A percentile compares a stretch with the other conserved stretches of the same genome.
Evolutionary conservation across 2,797 vertebrate species (phyloP).

Genomic region (Danio tinwini): DNA sequence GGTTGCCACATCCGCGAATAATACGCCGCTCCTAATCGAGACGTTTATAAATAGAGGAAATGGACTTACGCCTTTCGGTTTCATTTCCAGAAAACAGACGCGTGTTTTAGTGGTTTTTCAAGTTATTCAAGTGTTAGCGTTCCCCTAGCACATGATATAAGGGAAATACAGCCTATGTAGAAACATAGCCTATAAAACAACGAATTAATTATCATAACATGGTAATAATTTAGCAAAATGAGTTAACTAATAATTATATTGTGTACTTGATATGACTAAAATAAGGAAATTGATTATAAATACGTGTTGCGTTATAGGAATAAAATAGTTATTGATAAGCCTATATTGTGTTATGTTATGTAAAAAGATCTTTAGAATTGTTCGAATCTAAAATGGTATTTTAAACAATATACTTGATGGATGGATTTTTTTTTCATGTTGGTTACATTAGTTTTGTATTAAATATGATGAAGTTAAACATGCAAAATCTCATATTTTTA

Average conservation of each 20-base stretch:
- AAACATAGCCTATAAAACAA: too few relatives aligned
- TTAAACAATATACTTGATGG: neutral
- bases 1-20: conserved; percentile 14
- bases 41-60: neutral
- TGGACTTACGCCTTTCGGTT: neutral
- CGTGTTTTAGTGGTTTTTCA: neutral
- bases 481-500: neutral
- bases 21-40: neutral
- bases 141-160: too few relatives aligned
- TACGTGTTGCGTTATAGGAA: too few relatives aligned
- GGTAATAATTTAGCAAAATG: too few relatives aligned
- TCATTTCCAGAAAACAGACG: neutral
- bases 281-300: too few relatives aligned
- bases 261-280: too few relatives aligned
- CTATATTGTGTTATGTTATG: too few relatives aligned
- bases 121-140: neutral
- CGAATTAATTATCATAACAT: too few relatives aligned
- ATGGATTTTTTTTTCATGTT: neutral
- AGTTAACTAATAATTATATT: too few relatives aligned
- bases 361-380: neutral
- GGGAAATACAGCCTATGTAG: too few relatives aligned
- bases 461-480: neutral
- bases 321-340: too few relatives aligned
- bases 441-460: neutral
- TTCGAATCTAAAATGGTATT: neutral